A percentile compares a stretch with the other conserved stretches of the same genome.
These are phyloP conservation scores for Callyntrura guangdongensis DNA, from an alignment of 2,888 invertebrate species.

Conservation along the genomic window DNA sequence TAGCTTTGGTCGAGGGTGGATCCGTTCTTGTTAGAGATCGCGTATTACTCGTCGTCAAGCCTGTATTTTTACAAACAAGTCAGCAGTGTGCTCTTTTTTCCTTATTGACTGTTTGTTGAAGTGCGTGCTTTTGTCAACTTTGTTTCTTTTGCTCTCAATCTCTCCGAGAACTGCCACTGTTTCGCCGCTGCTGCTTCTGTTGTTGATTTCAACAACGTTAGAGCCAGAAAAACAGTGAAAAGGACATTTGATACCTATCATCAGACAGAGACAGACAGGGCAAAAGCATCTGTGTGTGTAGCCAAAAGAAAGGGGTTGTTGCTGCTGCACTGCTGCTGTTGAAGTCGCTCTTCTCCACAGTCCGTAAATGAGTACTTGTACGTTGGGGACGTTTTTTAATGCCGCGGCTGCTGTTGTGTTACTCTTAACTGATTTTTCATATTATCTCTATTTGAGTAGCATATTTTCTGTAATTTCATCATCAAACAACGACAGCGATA, in stretches of 20 bases:
- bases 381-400: constrained; percentile 37
- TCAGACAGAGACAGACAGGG: constrained; percentile 42
- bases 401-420: constrained; percentile 49
- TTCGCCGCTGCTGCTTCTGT: neutral
- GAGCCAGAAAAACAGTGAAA: constrained; percentile 31
- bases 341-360: neutral
- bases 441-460: constrained; percentile 50
- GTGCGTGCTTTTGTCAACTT: constrained; percentile 64
- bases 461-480: constrained; percentile 64
- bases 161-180: constrained; percentile 18
- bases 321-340: constrained; percentile 1
- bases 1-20: constrained; percentile 76
- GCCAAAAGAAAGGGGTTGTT: constrained; percentile 53
- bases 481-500: constrained; percentile 55
- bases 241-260: constrained; percentile 68
- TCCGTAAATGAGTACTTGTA: neutral
- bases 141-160: neutral
- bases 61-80: constrained; percentile 12
- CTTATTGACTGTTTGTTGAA: neutral
- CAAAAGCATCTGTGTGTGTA: constrained; percentile 43
- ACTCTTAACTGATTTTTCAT: constrained; percentile 57
- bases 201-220: constrained; percentile 33
- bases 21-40: constrained; percentile 40
- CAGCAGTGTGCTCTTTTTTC: constrained; percentile 1
- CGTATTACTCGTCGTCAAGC: neutral